Conservation (phyloP, 2,888 invertebrate species). For the Brenthis daphne region DNA sequence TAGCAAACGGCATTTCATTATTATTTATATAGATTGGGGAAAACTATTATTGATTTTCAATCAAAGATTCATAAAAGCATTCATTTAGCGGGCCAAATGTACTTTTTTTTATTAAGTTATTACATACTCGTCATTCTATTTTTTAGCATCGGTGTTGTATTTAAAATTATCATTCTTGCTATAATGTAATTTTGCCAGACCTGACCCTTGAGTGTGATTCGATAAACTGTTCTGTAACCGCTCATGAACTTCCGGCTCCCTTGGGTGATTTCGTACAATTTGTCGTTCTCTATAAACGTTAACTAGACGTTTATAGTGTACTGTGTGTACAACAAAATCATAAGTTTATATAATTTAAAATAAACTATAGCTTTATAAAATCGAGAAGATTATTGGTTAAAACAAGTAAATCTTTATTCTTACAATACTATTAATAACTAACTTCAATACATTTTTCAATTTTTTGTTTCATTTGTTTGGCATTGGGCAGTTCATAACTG, state of each 20-base stretch:
- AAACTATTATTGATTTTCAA: not conserved
- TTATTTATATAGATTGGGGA: too few species aligned
- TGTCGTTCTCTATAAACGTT: conserved; percentile 10
- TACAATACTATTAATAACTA: too few species aligned
- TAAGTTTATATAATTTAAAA: not conserved
- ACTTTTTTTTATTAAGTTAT: conserved; percentile 17
- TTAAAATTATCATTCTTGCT: conserved; percentile 17
- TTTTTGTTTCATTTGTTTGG: too few species aligned
- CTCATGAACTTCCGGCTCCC: conserved; percentile 25
- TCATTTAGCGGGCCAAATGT: conserved; percentile 12
- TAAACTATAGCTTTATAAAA: not conserved
- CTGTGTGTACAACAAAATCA: not conserved
- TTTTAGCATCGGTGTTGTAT: conserved; percentile 5
- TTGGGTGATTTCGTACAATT: conserved; percentile 14
- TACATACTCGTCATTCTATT: conserved; percentile 10
- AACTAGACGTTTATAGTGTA: not conserved
- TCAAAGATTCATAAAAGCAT: conserved; percentile 8
- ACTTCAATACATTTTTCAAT: too few species aligned
- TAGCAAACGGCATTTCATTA: too few species aligned
- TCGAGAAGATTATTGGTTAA: too few species aligned
- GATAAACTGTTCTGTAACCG: conserved; percentile 28
- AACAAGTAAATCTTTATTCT: too few species aligned
- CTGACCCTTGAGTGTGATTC: conserved; percentile 24
- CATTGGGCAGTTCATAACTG: not conserved
- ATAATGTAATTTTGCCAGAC: conserved; percentile 14